Percentiles rank a stretch among this genome's conserved stretches.
Evolutionary conservation across 1,140 invertebrate species (phyloP).

Genomic region (Brachionus angularis): DNA sequence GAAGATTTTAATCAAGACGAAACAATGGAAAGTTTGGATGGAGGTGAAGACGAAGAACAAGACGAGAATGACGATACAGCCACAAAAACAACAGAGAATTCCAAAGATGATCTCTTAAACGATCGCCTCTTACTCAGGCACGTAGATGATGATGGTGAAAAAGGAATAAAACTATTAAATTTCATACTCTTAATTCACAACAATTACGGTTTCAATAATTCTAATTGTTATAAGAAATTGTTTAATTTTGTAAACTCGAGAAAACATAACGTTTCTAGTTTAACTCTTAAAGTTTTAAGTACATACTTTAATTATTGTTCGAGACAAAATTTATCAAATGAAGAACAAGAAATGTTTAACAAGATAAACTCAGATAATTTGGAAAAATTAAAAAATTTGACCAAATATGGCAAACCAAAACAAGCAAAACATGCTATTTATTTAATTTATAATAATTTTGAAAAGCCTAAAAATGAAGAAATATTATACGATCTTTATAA

Average conservation of each 20-base stretch:
- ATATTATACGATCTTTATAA: constrained; percentile 19
- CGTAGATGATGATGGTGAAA: constrained; percentile 37
- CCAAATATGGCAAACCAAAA: constrained; percentile 80
- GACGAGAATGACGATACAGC: background rate
- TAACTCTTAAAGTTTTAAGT: constrained; percentile 9
- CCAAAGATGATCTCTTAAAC: background rate
- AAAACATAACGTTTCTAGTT: constrained; percentile 21
- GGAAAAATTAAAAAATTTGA: constrained; percentile 78
- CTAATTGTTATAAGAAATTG: constrained; percentile 20
- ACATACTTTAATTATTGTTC: background rate
- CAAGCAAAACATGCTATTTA: constrained; percentile 92
- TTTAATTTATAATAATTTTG: constrained; percentile 76
- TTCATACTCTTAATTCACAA: constrained; percentile 3
- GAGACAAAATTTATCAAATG: constrained; percentile 11
- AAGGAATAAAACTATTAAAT: constrained; percentile 30
- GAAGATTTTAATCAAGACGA: constrained; percentile 42
- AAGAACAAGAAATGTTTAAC: constrained; percentile 62
- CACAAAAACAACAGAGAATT: background rate
- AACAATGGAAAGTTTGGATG: background rate
- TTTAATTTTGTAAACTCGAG: constrained; percentile 9
- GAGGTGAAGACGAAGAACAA: constrained; percentile 25
- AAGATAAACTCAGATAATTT: constrained; percentile 63
- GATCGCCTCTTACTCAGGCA: background rate
- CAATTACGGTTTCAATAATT: constrained; percentile 22
- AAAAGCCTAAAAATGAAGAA: constrained; percentile 65